Base-by-base conservation (phyloP, 2,113 vertebrate species). In the Rhinogobius similis region DNA sequence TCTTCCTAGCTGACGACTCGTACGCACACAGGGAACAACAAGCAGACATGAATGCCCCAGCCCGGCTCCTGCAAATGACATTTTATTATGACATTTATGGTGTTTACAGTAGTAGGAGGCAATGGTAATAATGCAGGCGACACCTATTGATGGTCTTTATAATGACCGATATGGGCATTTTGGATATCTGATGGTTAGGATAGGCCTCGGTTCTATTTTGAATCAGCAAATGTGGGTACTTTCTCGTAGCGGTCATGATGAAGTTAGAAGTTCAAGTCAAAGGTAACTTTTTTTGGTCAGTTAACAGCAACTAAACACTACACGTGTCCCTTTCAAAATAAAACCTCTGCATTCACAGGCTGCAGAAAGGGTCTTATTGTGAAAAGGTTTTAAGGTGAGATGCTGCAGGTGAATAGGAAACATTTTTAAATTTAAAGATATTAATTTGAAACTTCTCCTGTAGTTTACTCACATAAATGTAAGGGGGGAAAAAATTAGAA, bases 1-100 rank as follows among this genome's bases (percentile, higher is more conserved):
- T 81, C 74, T 86, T 85, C 80, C 84, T 86, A 86, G 86, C 84
- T 87, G 84, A 87, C 61, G 73, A 64, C 70, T 76, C 27, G 75
- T 76, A 29, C 59, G 77, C 53, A 53, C 67, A 26, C 53, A 76
- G 67, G 74, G 53, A 58, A 72, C 46, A 72, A 73, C 74, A 74
- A 67, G 73, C 67, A 63, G 61, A 62, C 46, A 23, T 9, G 38
- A 2, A n/a, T 21, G 46, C 58, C 8, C 58, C 21, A 5, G 21
- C 52, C 58, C 20, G 18, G 58, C 14, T 61, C 58, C 20, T 36
- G 27, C 16, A 8, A n/a, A 10, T 32, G 18, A 9, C 58, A 12
- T 61, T 59, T 38, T n/a, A 61, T 61, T 38, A 38, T 32, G 18
- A 36, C 29, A n/a, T 61, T 36, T 20, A 38, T 36, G 9, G 18